Percentiles rank a stretch among this genome's conserved stretches.
phyloP scores from a whole-genome alignment of 1,140 invertebrate species.

The Drosophila trapezifrons region DNA sequence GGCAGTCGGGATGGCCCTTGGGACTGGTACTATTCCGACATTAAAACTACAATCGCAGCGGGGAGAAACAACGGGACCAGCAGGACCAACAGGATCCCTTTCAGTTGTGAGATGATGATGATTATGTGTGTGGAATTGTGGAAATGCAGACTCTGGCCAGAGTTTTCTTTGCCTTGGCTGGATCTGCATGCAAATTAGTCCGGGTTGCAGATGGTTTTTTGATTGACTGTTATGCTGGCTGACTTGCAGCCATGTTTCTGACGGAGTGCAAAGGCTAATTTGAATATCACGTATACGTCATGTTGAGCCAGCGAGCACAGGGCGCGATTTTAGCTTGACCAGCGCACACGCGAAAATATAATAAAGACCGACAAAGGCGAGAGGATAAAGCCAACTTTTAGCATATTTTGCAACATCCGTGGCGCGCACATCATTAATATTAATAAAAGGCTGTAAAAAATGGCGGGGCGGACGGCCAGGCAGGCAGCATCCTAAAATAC shows the following conservation, averaged over 20 bases:
- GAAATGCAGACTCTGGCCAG: slow-evolving; percentile 7
- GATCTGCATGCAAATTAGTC: slow-evolving; percentile 73
- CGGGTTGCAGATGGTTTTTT: slow-evolving; percentile 70
- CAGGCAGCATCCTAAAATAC: slow-evolving; percentile 62
- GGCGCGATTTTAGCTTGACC: slow-evolving; percentile 25
- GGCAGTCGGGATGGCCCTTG: slow-evolving; percentile 12
- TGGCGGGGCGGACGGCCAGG: slow-evolving; percentile 41
- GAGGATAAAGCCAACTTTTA: slow-evolving; percentile 27
- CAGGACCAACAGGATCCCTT: slow-evolving; percentile 4
- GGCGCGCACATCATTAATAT: slow-evolving; percentile 74
- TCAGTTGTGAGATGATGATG: slow-evolving; percentile 13
- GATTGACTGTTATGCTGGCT: slow-evolving; percentile 64
- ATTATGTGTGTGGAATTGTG: slow-evolving; percentile 16
- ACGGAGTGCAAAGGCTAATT: slow-evolving; percentile 16
- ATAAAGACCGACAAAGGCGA: slow-evolving; percentile 16
- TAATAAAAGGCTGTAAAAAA: slow-evolving; percentile 75
- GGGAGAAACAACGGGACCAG: slow-evolving; percentile 1
- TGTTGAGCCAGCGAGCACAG: slow-evolving; percentile 18
- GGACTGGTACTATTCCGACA: slow-evolving; percentile 58
- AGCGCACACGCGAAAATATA: not conserved
- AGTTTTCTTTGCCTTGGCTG: slow-evolving; percentile 35
- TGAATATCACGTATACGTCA: slow-evolving; percentile 51
- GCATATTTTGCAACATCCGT: slow-evolving; percentile 58
- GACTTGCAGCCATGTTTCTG: slow-evolving; percentile 26
- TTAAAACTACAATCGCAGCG: slow-evolving; percentile 57